These are phyloP conservation scores for Myrmecobius fasciatus DNA, from an alignment of 2,113 vertebrate genomes.

Conservation along the genomic window DNA sequence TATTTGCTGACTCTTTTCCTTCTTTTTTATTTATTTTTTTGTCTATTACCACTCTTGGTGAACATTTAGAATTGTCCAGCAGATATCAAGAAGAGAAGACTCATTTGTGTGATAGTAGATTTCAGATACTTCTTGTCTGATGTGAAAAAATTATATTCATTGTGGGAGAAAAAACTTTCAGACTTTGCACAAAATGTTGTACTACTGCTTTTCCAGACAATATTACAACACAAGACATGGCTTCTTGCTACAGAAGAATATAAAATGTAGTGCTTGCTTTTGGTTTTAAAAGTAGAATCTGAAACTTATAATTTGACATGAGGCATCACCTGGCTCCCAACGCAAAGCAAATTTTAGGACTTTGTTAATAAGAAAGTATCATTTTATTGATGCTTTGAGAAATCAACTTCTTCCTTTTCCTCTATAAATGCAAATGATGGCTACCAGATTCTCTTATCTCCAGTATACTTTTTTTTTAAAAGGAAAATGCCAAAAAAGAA, in stretches of 20 bases:
- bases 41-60: background rate
- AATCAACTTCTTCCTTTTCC: background rate
- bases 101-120: background rate
- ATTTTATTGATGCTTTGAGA: background rate
- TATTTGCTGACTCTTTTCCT: constrained; percentile 26
- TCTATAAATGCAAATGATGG: background rate
- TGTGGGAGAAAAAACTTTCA: background rate
- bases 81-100: background rate
- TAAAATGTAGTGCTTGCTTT: background rate
- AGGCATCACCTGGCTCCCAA: background rate
- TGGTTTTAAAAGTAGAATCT: background rate
- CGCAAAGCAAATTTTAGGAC: background rate
- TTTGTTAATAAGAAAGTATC: accelerated
- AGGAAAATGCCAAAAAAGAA: background rate
- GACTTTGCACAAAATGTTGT: background rate
- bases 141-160: background rate
- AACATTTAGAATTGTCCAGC: background rate
- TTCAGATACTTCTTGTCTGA: background rate
- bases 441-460: background rate
- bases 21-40: background rate
- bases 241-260: background rate
- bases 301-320: background rate
- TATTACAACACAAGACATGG: background rate
- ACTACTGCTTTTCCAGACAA: background rate
- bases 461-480: background rate